Evolutionary conservation across 2,797 vertebrate species (phyloP), one percentile per base, ranked within the genome.

Genomic region (Gastrophryne carolinensis): DNA sequence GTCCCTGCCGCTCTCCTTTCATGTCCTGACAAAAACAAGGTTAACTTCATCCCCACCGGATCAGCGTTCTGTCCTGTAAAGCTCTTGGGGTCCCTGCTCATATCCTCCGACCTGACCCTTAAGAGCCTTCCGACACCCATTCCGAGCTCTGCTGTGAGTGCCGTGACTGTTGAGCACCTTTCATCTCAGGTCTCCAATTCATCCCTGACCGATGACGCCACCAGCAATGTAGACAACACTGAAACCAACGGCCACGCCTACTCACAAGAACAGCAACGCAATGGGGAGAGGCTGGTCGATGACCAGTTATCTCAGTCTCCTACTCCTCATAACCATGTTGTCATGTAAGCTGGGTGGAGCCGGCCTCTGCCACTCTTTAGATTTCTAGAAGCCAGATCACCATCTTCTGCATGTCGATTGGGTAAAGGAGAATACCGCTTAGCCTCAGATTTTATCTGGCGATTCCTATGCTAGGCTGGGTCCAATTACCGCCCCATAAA

Each of bases 1-100:
- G 87, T 93, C 91, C 92, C 95, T 86, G 89, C 94, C 88, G 95
- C 94, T 82, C 93, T 95, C 84, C 96, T 98, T 92, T 98, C 96
- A 73, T 98, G 96, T 82, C 96, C 96, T 58, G 96, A 98, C 93
- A 98, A 96, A 93, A 98, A 98, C 92, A 98, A 98, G 89, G 94
- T 98, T 90, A 98, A 98, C 92, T 98, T 98, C 91, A 95, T 95
- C 86, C 95, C 96, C 57, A 93, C 93, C 1, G 96, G 96, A 87
- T 96, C 96, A 6, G 96, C 96, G 86, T 98, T 98, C 92, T 98
- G 96, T 90, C 96, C 96, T 30, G 96, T 98, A 73, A 97, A 95
- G 85, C 92, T 97, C 69, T 90, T 95, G 73, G 95, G 94, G 75
- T 93, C 95, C 71, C 85, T 93, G 47, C 86, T 95, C 52, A 92